phyloP scores from a whole-genome alignment of 2,113 vertebrate genomes.

The Shinisaurus crocodilurus region DNA sequence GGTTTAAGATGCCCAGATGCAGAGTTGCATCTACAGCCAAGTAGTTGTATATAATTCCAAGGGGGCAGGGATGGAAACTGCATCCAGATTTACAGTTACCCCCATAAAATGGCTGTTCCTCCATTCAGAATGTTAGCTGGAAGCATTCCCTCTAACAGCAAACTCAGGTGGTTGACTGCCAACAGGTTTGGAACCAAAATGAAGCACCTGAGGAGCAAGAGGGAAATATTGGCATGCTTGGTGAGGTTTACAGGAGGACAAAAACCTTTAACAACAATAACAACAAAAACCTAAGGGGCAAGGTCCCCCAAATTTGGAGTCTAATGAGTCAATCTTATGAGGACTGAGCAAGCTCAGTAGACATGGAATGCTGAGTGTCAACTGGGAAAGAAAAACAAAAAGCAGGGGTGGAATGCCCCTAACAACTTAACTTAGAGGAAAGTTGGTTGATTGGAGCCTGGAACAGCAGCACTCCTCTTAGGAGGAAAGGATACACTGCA shows the following conservation, averaged over 20 bases:
- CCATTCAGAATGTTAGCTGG: rapidly evolving
- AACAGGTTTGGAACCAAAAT: background rate
- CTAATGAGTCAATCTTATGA: too few relatives aligned
- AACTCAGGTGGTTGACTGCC: background rate
- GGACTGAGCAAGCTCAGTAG: too few relatives aligned
- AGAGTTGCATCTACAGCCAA: rapidly evolving
- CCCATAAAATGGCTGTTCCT: too few relatives aligned
- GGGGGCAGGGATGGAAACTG: too few relatives aligned
- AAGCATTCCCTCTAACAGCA: background rate
- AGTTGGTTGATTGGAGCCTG: too few relatives aligned
- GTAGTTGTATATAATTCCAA: background rate
- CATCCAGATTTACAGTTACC: background rate
- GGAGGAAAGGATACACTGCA: too few relatives aligned
- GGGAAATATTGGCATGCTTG: background rate
- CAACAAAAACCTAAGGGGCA: too few relatives aligned
- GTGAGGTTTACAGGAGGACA: background rate
- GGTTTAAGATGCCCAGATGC: background rate
- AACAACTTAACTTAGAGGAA: too few relatives aligned
- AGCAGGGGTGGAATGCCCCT: background rate
- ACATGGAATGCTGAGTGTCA: background rate
- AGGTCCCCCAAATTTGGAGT: too few relatives aligned
- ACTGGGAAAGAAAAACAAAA: background rate
- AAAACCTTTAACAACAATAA: background rate
- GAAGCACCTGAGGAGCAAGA: background rate
- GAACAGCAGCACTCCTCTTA: too few relatives aligned